Conservation (phyloP, 2,797 vertebrate genomes). For the Enteromius radiatus region DNA sequence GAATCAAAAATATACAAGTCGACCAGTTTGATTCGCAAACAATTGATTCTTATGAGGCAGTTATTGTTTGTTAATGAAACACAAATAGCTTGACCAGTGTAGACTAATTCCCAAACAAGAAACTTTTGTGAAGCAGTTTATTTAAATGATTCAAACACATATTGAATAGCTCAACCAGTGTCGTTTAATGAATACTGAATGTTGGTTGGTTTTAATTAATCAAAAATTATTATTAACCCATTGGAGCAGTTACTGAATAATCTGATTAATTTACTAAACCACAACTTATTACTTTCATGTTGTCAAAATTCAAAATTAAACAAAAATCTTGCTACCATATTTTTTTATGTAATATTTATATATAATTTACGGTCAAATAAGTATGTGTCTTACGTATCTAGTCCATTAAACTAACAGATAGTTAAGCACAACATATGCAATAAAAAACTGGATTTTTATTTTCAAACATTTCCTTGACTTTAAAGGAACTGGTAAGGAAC, state of each 20-base stretch:
- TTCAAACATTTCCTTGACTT: neutral
- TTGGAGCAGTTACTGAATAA: neutral
- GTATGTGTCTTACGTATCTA: too few species aligned
- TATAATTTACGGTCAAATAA: neutral
- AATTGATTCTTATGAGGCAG: neutral
- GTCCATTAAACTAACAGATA: neutral
- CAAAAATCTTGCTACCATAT: neutral
- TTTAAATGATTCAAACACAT: neutral
- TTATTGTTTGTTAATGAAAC: neutral
- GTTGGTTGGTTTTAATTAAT: neutral
- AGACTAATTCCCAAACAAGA: neutral
- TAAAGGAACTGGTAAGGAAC: neutral
- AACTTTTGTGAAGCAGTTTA: neutral
- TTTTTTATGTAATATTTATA: neutral
- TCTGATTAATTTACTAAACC: neutral
- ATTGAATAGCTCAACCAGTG: neutral
- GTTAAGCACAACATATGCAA: neutral
- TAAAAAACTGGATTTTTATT: neutral
- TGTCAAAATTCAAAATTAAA: neutral
- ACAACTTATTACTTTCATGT: neutral
- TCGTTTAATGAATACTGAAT: neutral
- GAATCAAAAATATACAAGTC: neutral
- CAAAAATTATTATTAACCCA: neutral
- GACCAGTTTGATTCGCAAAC: neutral
- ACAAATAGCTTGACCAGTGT: neutral